These are phyloP conservation scores for Arctocebus calabarensis DNA, from an alignment of 2,797 vertebrate species.

Conservation along the genomic window DNA sequence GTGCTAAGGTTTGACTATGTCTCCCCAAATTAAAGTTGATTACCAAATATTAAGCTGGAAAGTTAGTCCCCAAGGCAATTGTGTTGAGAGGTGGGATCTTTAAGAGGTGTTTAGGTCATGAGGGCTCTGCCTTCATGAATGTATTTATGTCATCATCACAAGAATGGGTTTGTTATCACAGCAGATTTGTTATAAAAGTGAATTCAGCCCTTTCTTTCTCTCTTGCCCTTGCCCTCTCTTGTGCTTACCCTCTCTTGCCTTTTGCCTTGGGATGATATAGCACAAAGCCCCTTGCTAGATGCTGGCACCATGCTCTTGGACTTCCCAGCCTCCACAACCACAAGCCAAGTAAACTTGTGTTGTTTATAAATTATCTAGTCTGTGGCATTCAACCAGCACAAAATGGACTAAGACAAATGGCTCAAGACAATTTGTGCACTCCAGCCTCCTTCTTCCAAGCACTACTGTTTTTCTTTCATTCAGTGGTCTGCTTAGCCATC, in stretches of 20 bases:
- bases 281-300: background rate
- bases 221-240: background rate
- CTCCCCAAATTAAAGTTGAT: background rate
- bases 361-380: background rate
- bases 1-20: background rate
- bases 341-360: background rate
- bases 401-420: background rate
- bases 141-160: background rate
- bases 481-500: background rate
- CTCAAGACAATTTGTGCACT: background rate
- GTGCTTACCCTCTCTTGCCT: background rate
- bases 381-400: background rate
- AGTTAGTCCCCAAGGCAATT: background rate
- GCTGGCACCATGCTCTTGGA: background rate
- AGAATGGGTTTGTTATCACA: background rate
- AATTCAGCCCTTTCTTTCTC: background rate
- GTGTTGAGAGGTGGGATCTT: no score
- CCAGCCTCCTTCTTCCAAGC: background rate
- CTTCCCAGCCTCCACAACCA: background rate
- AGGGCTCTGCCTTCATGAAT: background rate
- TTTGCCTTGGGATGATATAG: background rate
- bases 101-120: background rate
- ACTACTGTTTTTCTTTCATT: conserved; percentile 20
- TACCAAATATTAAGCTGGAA: background rate
- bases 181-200: background rate